Evolutionary conservation across 2,113 vertebrate species (phyloP).

Genomic region (Heteronetta atricapilla): DNA sequence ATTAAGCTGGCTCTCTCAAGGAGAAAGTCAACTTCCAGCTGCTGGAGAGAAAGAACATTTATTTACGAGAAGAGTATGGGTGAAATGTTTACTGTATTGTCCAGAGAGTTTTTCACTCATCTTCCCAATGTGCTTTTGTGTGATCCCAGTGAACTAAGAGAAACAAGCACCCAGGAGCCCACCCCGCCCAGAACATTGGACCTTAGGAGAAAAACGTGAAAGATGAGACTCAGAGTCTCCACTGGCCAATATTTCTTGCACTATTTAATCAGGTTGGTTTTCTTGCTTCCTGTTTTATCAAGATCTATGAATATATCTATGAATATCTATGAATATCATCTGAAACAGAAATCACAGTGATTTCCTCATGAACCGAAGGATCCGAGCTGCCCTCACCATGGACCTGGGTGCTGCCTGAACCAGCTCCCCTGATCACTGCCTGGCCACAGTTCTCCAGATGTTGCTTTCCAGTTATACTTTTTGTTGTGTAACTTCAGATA

Average conservation of each 20-base stretch:
- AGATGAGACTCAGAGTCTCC: neutral
- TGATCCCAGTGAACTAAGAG: neutral
- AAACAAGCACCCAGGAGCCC: neutral
- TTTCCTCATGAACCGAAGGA: neutral
- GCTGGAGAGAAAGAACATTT: neutral
- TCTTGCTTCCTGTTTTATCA: neutral
- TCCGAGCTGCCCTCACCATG: fast-evolving
- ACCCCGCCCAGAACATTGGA: neutral
- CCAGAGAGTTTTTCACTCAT: neutral
- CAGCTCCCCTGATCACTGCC: neutral
- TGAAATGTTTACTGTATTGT: neutral
- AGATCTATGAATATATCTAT: neutral
- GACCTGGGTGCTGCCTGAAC: neutral
- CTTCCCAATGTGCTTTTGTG: neutral
- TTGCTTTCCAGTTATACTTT: neutral
- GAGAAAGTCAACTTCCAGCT: fast-evolving
- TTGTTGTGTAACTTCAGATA: neutral
- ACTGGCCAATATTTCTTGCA: neutral
- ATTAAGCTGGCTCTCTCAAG: neutral
- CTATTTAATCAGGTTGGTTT: neutral
- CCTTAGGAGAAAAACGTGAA: neutral
- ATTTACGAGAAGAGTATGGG: neutral
- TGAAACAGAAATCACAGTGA: neutral
- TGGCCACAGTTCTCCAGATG: neutral
- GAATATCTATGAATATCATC: neutral